Evolutionary conservation across 2,888 invertebrate species (phyloP), one percentile per base, ranked within the genome.

Genomic region (Amphipoea oculea): DNA sequence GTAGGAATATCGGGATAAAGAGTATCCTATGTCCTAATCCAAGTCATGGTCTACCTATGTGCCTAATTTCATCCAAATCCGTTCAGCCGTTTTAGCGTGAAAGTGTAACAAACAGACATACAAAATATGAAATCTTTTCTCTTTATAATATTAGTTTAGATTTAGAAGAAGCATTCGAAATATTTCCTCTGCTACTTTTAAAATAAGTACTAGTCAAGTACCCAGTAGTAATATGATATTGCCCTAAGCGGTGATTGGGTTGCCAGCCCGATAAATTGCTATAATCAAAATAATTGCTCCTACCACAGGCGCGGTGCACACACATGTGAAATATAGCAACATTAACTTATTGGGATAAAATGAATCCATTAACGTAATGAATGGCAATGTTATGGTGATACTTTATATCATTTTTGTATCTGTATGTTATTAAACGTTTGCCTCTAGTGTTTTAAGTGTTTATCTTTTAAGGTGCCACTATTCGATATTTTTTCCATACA

Each of bases 211-310:
- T 71, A 76, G 4, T 0, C 6, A 20, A 60, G 36, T 54, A 51
- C 11, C 3, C 12, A 45, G 54, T 54, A 69, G 9, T 40, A 73
- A 63, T 29, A 40, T 48, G 12, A 48, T 81, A 78, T 78, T 42
- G 69, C 82, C 69, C 20, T 2, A 20, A 73, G 73, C 84, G 40
- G 29, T 65, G 84, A 84, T 73, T 80, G 45, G 48, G 42, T 62
- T 63, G 45, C 69, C 79, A 66, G n/a, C 36, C 36, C 51, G 40
- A 60, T 70, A 65, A 73, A 82, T 23, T 48, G 20, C 42, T 29
- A 54, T 72, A 85, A 83, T 83, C 85, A 83, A 65, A 71, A 71
- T 83, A 83, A 83, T 81, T 68, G 71, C 71, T 51, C 5, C 23
- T 1, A 42, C 73, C 65, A 45, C 45, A n/a, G 17, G 4, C 57